Percentiles rank a stretch among this genome's conserved stretches.
Conservation (phyloP, 92 coral and sea anemone species). For the Zoanthus gigantus region DNA sequence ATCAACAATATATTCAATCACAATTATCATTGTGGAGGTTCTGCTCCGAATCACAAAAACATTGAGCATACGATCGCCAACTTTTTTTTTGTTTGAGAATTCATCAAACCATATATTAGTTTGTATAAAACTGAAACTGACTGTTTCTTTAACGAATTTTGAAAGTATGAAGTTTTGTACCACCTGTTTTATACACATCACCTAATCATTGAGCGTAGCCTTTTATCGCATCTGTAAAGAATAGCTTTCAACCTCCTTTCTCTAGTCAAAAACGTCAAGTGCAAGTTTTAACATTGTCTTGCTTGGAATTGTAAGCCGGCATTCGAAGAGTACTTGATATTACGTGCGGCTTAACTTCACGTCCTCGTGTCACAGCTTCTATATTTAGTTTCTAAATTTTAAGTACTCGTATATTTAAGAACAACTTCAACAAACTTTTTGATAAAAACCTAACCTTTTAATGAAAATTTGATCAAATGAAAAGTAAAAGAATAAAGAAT, state of each 20-base stretch:
- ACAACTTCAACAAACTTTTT: constrained; percentile 2
- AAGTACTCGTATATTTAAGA: constrained; percentile 3
- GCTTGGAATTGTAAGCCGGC: constrained; percentile 4
- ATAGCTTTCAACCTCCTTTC: background rate
- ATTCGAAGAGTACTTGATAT: background rate
- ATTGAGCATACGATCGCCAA: background rate
- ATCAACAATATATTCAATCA: constrained; percentile 57
- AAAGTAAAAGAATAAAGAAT: constrained; percentile 26
- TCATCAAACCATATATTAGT: background rate
- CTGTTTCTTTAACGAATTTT: background rate
- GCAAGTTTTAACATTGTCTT: constrained; percentile 17
- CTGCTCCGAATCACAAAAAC: constrained; percentile 36
- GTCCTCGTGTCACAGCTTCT: background rate
- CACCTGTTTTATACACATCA: constrained; percentile 27
- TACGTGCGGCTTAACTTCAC: constrained; percentile 12
- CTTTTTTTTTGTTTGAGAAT: background rate
- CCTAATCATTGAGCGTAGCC: constrained; percentile 24
- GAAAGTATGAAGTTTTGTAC: constrained; percentile 18
- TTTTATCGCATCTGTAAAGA: constrained; percentile 30
- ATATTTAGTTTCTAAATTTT: constrained; percentile 14
- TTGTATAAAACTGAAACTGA: too few species aligned
- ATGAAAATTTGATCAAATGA: constrained; percentile 14
- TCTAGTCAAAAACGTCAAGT: constrained; percentile 4
- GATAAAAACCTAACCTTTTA: background rate
- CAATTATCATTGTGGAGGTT: constrained; percentile 42